Conservation (phyloP, 2,797 vertebrate species). For the Odontamblyopus lacepedii region DNA sequence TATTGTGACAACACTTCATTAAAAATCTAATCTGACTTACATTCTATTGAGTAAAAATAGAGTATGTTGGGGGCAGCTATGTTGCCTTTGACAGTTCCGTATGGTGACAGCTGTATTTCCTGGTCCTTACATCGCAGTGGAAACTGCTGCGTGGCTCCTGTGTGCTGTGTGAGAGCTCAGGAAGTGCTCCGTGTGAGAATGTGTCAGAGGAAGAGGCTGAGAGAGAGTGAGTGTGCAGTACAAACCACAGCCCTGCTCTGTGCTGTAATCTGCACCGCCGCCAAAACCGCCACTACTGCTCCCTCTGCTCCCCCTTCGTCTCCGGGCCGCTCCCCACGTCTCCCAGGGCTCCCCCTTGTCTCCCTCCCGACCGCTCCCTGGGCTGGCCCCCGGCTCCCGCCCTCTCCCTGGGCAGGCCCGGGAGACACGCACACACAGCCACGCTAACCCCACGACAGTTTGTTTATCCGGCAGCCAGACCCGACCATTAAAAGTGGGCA, state of each 20-base stretch:
- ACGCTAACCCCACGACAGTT: constrained; percentile 76
- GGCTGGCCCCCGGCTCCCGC: constrained; percentile 53
- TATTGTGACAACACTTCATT: neutral
- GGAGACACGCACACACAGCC: constrained; percentile 61
- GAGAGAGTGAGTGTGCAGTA: constrained; percentile 66
- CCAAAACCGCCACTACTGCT: constrained; percentile 77
- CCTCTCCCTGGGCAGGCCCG: constrained; percentile 58
- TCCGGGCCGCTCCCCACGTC: neutral
- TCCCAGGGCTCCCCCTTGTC: constrained; percentile 37
- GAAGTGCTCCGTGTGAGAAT: constrained; percentile 31
- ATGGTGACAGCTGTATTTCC: neutral
- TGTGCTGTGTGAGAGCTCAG: constrained; percentile 21
- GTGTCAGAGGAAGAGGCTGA: constrained; percentile 63
- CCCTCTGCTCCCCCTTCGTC: constrained; percentile 57
- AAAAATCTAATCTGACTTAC: no score
- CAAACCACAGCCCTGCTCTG: constrained; percentile 81
- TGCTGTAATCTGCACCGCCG: constrained; percentile 81
- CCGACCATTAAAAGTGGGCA: constrained; percentile 76
- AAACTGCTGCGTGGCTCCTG: constrained; percentile 1
- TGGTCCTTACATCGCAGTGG: neutral
- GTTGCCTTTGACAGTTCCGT: neutral
- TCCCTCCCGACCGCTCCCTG: constrained; percentile 59
- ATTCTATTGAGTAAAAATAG: no score
- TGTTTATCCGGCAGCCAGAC: constrained; percentile 81
- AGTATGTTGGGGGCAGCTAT: no score